Conservation (phyloP, 2,113 vertebrate genomes). For the Theristicus caerulescens region DNA sequence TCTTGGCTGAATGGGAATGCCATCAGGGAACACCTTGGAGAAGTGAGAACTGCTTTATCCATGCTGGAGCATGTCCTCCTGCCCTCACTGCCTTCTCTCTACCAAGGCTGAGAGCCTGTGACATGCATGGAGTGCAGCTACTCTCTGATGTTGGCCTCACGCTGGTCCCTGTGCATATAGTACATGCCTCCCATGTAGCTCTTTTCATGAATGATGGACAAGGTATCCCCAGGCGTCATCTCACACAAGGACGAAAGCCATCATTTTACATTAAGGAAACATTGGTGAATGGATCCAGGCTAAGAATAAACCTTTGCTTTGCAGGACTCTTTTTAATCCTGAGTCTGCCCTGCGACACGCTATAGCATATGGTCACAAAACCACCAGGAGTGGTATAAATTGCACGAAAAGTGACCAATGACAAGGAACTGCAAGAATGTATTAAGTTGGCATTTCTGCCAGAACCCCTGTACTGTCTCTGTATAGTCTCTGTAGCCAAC, state of each 20-base stretch:
- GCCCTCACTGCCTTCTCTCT: not conserved
- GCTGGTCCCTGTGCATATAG: not conserved
- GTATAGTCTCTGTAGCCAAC: not conserved
- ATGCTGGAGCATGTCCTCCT: fast-evolving
- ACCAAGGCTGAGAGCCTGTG: not conserved
- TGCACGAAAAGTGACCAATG: not conserved
- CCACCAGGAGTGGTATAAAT: not conserved
- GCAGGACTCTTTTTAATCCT: not conserved
- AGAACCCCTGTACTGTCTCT: not conserved
- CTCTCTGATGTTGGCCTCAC: not conserved
- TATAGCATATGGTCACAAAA: not conserved
- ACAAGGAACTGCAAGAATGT: not conserved
- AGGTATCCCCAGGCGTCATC: not conserved
- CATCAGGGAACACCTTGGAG: not conserved
- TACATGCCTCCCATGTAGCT: not conserved
- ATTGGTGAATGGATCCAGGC: not conserved
- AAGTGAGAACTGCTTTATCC: not conserved
- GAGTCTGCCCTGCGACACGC: fast-evolving
- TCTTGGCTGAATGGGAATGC: not conserved
- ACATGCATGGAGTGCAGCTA: not conserved
- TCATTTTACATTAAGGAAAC: not conserved
- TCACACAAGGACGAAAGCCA: not conserved
- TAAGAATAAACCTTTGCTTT: not conserved
- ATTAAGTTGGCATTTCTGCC: not conserved
- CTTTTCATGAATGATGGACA: not conserved